Percentiles rank a stretch among this genome's conserved stretches.
Conservation (phyloP, 2,888 invertebrate species). For the Drosophila leonis region DNA sequence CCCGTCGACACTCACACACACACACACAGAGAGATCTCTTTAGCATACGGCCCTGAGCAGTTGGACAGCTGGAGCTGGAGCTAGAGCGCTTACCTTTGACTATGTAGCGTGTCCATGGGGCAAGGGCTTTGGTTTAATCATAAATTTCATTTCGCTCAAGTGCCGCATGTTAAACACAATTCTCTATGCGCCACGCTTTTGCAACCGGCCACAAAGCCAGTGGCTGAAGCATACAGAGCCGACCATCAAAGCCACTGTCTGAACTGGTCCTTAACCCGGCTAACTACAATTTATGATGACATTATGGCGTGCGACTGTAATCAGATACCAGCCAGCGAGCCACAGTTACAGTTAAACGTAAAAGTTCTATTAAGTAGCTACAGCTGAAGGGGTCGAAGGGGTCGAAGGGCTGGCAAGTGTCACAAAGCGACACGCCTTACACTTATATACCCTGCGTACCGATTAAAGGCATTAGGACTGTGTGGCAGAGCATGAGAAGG, state of each 20-base stretch:
- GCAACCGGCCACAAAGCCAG: conserved; percentile 38
- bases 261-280: conserved; percentile 65
- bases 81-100: conserved; percentile 62
- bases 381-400: conserved; percentile 23
- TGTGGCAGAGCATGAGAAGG: neutral
- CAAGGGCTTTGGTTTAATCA: conserved; percentile 69
- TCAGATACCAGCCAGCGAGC: conserved; percentile 50
- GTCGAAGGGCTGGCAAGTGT: conserved; percentile 50
- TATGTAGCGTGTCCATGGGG: conserved; percentile 24
- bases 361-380: conserved; percentile 35
- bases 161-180: conserved; percentile 43
- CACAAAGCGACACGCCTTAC: conserved; percentile 60
- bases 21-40: conserved; percentile 51
- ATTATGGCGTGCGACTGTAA: conserved; percentile 78
- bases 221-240: neutral
- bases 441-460: conserved; percentile 29
- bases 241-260: conserved; percentile 49
- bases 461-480: neutral
- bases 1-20: neutral
- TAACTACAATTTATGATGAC: conserved; percentile 79
- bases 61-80: conserved; percentile 24
- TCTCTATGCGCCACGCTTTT: conserved; percentile 29
- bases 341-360: conserved; percentile 48
- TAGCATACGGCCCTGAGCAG: conserved; percentile 64
- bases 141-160: conserved; percentile 70